Evolutionary conservation across 2,888 invertebrate genomes (phyloP), one percentile per base, ranked within the genome.

Genomic region (Cheilosia soror): DNA sequence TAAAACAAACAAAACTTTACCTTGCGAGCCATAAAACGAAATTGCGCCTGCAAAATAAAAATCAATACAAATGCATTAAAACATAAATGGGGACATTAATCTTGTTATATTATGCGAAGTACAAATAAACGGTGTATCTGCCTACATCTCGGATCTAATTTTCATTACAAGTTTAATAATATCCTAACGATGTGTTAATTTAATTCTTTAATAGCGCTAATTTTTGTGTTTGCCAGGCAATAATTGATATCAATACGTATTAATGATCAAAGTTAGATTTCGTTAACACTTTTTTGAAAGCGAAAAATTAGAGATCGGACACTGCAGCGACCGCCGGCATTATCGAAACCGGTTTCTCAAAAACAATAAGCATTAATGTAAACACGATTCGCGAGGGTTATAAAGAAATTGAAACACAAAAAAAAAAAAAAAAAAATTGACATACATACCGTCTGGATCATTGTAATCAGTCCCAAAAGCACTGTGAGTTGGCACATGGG

Each of bases 401-500:
- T 2, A 11, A 11, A 4, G 3, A 37, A 37, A 37, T 37, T 37
- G 37, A 37, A 37, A 5, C 15, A 47, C 47, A 15, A 15, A 4
- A 11, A 13, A 2, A n/a, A 4, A 11, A 13, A 2, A n/a, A 5
- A 58, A 15, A 33, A 47, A 13, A 11, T 27, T 31, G 37, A 51
- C 9, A 5, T 15, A 79, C 63, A 73, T 83, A 88, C 89, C 88
- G 83, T 89, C 89, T 37, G 85, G 79, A 78, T 89, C 88, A 31
- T 87, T 87, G 69, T 83, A 88, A 62, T 88, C 89, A 68, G 71
- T 87, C 27, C 91, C 92, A 84, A 92, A 92, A 69, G 92, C 92
- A 85, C 89, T 92, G 87, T 92, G 92, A 84, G 90, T 91, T 90
- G 91, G 92, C 89, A 92, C 90, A 90, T 91, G 91, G 13, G 89